Percentiles rank a stretch among this genome's conserved stretches.
Evolutionary conservation across 2,888 invertebrate genomes (phyloP).

Genomic region (Danaus chrysippus): DNA sequence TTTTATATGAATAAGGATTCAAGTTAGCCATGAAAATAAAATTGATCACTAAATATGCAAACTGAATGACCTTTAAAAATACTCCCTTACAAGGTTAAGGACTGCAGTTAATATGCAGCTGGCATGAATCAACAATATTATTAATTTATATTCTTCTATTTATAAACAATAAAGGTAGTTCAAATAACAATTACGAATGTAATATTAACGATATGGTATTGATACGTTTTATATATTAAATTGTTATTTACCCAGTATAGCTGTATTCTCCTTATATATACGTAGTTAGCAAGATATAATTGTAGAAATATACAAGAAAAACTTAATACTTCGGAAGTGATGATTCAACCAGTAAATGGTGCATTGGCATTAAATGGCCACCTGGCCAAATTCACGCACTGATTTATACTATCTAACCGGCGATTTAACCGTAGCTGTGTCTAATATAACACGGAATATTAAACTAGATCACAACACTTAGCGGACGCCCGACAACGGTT

Average conservation of each 20-base stretch:
- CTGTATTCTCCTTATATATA: conserved; percentile 15
- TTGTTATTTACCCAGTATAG: conserved; percentile 2
- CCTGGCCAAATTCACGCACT: conserved; percentile 52
- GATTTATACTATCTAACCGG: conserved; percentile 57
- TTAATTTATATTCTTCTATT: neutral
- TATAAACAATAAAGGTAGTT: neutral
- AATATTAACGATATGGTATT: neutral
- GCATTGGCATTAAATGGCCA: conserved; percentile 50
- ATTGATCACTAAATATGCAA: conserved; percentile 41
- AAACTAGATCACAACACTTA: conserved; percentile 63
- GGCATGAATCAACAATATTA: conserved; percentile 9
- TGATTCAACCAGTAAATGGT: conserved; percentile 48
- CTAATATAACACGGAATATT: conserved; percentile 55
- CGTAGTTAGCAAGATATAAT: conserved; percentile 25
- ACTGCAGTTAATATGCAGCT: conserved; percentile 31
- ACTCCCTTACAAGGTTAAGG: conserved; percentile 46
- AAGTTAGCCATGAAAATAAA: conserved; percentile 56
- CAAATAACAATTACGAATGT: conserved; percentile 11
- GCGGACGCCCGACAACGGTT: conserved; percentile 64
- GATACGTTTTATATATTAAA: conserved; percentile 5
- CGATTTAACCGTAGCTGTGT: conserved; percentile 58
- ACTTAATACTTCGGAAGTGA: conserved; percentile 35
- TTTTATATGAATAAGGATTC: conserved; percentile 45
- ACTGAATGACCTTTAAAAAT: conserved; percentile 41
- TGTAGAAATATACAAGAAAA: conserved; percentile 33